Base-by-base conservation (phyloP, 2,888 invertebrate genomes). In the Eudemis profundana region DNA sequence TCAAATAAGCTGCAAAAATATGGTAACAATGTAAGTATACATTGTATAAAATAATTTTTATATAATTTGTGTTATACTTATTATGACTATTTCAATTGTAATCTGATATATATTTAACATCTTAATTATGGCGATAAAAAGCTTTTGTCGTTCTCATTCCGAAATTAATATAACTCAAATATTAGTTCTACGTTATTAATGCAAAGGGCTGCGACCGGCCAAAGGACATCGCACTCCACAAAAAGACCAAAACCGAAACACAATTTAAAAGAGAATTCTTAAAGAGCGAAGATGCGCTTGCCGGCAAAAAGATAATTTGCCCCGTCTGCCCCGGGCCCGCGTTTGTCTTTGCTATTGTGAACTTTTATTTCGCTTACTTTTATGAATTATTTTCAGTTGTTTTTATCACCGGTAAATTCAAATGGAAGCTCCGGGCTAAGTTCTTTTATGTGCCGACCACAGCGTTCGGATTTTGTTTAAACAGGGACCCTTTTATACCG, bases 261-360 rank as follows among this genome's bases (percentile, higher is more conserved):
- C 88, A 92, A 90, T 90, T 90, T 90, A 86, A 89, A 89, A 89
- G 86, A 84, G 90, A 90, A 90, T 91, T 90, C 89, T 89, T 88
- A 88, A 88, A 87, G 84, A 90, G 85, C 82, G 82, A 87, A 87
- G 89, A 90, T 83, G 86, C 78, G 61, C 66, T 63, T 46, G 81
- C 75, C 70, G 71, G 78, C 81, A 86, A 89, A 90, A 90, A 90
- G 86, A 89, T 89, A 90, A 91, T 90, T 88, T 85, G 86, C 80
- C 73, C 79, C 75, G 78, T 75, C 76, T 73, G 85, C 83, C 84
- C 76, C 75, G 78, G 84, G 86, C 82, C 74, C 76, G 78, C 84
- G 89, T 90, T 91, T 90, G 89, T 89, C 89, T 90, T 91, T 89
- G 87, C 86, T 85, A 87, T 89, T 89, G 85, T 85, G 84, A 88